Evolutionary conservation across 2,113 vertebrate genomes (phyloP), one percentile per base, ranked within the genome.

Genomic region (Pelvicachromis taeniatus): DNA sequence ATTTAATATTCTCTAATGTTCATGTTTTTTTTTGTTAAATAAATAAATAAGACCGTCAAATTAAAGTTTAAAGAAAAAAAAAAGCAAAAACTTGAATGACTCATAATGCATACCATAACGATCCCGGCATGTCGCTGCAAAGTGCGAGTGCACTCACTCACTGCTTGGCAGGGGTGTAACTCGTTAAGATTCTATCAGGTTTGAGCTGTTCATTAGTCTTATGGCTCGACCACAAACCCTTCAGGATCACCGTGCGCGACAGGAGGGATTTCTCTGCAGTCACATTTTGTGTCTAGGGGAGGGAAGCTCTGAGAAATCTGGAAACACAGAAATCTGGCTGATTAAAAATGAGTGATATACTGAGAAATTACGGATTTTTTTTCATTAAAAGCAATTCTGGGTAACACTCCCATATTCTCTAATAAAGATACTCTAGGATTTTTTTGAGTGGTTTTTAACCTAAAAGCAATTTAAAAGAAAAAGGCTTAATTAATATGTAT

Each of bases 231-330:
- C 87, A 78, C 85, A 86, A 82, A 84, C 65, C 70, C 87, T 86
- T 77, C 78, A 56, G 82, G 80, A 85, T 77, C 78, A 31, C 52
- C 35, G 33, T 35, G 77, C 0, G 2, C 40, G 2, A 77, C 77
- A 55, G 75, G 56, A 82, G 68, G 90, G 81, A 89, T 73, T 84
- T 78, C 23, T 89, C 77, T 6, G 6, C 54, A 38, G 17, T 13
- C 6, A 65, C 65, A 9, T 5, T 26, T 26, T 17, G 77, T 3
- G 3, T 38, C 45, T 63, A 12, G 59, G 52, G 26, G 40, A 45
- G 48, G 10, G 48, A 87, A 65, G 65, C 45, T 56, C 63, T 3
- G 81, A 86, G 65, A 82, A 91, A 81, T 85, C 82, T 90, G 75
- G 85, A 77, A 80, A 48, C 84, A 84, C 58, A 48, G 21, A 38